Percentiles rank a stretch among this genome's conserved stretches.
phyloP scores from a whole-genome alignment of 2,888 invertebrate species.

The Pristionchus maxplancki region DNA sequence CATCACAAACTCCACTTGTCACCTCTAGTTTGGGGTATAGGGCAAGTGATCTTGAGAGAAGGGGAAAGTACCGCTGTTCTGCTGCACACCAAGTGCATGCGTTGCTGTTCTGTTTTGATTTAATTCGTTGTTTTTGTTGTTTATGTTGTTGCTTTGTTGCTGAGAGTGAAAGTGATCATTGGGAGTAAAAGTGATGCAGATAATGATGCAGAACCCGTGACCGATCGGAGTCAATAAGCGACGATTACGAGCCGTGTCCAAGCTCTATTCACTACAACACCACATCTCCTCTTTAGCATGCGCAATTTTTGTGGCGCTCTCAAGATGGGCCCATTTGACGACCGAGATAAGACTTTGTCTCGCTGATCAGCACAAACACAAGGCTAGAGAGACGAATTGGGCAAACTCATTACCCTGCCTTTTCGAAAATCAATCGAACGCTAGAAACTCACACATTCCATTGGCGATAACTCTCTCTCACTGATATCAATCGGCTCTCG shows the following conservation, averaged over 20 bases:
- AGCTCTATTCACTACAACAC: background rate
- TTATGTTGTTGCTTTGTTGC: no score
- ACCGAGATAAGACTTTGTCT: background rate
- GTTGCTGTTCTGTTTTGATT: no score
- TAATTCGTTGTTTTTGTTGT: no score
- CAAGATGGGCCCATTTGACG: background rate
- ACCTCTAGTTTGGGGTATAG: background rate
- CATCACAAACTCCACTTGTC: background rate
- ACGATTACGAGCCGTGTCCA: background rate
- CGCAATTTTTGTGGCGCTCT: background rate
- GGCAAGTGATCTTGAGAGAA: background rate
- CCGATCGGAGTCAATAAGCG: background rate
- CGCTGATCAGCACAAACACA: background rate
- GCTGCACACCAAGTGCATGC: no score
- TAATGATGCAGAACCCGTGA: no score
- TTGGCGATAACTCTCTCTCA: no score
- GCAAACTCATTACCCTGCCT: background rate
- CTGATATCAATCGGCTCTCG: no score
- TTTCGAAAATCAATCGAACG: no score
- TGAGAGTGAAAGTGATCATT: no score
- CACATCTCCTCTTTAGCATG: background rate
- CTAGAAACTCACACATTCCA: no score
- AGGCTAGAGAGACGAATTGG: background rate
- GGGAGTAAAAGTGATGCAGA: no score
- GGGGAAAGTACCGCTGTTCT: no score